Percentiles rank a stretch among this genome's conserved stretches.
phyloP scores from a whole-genome alignment of 2,113 vertebrate genomes.

The Oncorhynchus tshawytscha region DNA sequence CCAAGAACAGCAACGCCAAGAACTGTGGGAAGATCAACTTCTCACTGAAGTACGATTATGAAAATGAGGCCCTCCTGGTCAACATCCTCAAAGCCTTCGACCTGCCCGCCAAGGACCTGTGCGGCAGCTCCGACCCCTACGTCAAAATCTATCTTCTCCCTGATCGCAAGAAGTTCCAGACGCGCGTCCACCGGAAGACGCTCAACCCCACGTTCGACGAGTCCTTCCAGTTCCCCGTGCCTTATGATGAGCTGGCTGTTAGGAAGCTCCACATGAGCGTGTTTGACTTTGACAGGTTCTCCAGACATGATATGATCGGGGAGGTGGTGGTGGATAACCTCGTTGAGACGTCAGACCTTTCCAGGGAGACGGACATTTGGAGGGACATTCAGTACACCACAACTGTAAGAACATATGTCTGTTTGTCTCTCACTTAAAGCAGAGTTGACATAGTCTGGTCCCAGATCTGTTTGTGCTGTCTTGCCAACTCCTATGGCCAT shows the following conservation, averaged over 20 bases:
- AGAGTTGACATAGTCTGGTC: neutral
- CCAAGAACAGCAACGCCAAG: slow-evolving; percentile 80
- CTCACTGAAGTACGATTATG: slow-evolving; percentile 93
- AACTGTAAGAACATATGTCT: slow-evolving; percentile 60
- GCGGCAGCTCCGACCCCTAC: slow-evolving; percentile 95
- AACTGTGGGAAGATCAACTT: slow-evolving; percentile 95
- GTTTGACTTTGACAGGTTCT: slow-evolving; percentile 98
- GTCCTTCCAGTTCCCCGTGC: slow-evolving; percentile 93
- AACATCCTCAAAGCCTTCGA: slow-evolving; percentile 91
- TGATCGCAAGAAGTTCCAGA: slow-evolving; percentile 98
- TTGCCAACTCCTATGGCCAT: too few species aligned
- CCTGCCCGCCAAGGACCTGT: slow-evolving; percentile 96
- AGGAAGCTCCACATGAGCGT: slow-evolving; percentile 95
- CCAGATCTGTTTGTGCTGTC: too few species aligned
- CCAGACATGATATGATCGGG: slow-evolving; percentile 97
- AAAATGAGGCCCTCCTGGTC: slow-evolving; percentile 88
- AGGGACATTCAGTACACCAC: slow-evolving; percentile 86
- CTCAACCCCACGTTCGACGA: slow-evolving; percentile 94
- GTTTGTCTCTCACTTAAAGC: neutral
- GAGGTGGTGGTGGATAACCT: slow-evolving; percentile 96
- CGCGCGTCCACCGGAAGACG: slow-evolving; percentile 95
- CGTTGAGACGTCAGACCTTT: slow-evolving; percentile 92
- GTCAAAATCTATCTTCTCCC: slow-evolving; percentile 98
- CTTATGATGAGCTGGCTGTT: slow-evolving; percentile 86
- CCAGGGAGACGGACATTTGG: slow-evolving; percentile 92